These are phyloP conservation scores for Atta colombica DNA, from an alignment of 1,140 invertebrate genomes.

Conservation along the genomic window DNA sequence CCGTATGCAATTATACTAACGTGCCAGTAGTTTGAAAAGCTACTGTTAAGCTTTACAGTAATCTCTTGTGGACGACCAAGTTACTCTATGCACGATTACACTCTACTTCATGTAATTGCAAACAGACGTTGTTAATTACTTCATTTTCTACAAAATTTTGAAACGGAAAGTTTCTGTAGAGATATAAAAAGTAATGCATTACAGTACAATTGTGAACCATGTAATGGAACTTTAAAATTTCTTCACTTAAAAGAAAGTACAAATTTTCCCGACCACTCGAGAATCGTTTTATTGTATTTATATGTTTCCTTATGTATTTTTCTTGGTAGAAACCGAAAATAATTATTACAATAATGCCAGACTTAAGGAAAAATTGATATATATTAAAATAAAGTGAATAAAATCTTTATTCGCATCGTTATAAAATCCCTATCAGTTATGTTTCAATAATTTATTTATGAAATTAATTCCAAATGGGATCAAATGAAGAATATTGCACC, in stretches of 20 bases:
- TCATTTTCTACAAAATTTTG: not conserved
- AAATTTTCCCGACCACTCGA: no score
- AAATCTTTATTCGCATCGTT: no score
- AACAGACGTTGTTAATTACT: slow-evolving; percentile 3
- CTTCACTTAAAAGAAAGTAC: not conserved
- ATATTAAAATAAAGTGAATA: no score
- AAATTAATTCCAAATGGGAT: no score
- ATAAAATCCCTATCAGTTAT: no score
- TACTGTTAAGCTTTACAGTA: slow-evolving; percentile 15
- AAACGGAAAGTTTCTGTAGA: not conserved
- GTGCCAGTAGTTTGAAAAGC: slow-evolving; percentile 21
- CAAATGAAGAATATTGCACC: no score
- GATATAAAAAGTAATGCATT: not conserved
- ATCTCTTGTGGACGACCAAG: not conserved
- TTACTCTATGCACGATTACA: not conserved
- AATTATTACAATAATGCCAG: no score
- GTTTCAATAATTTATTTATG: no score
- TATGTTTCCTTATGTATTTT: no score
- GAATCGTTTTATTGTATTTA: no score
- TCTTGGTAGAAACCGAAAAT: no score
- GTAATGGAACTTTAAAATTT: not conserved
- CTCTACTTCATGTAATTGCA: not conserved
- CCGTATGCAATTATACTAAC: slow-evolving; percentile 28
- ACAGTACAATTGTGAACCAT: not conserved
- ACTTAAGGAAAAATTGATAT: no score